Evolutionary conservation across 1,140 invertebrate species (phyloP).

Genomic region (Drosophila prosaltans): DNA sequence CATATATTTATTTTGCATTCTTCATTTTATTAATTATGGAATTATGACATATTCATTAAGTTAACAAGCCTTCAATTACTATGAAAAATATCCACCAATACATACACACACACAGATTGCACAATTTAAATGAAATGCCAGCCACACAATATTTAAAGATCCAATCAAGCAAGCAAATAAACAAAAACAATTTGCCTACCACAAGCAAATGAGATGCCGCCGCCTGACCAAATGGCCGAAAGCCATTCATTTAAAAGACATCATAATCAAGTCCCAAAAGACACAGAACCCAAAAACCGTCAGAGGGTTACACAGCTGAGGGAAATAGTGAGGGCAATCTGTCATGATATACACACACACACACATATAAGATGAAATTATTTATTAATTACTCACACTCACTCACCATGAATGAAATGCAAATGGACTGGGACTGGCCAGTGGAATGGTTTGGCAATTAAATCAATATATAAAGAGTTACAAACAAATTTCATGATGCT

Average conservation of each 20-base stretch:
- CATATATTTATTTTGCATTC: slow-evolving; percentile 7
- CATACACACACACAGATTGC: background rate
- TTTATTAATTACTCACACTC: slow-evolving; percentile 74
- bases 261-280: slow-evolving; percentile 51
- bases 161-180: slow-evolving; percentile 7
- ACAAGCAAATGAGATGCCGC: background rate
- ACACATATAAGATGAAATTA: slow-evolving; percentile 48
- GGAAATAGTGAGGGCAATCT: slow-evolving; percentile 37
- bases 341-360: slow-evolving; percentile 43
- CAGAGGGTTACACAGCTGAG: background rate
- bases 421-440: slow-evolving; percentile 4
- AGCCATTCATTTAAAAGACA: slow-evolving; percentile 59
- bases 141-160: slow-evolving; percentile 12
- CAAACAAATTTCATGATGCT: slow-evolving; percentile 38
- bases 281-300: slow-evolving; percentile 8
- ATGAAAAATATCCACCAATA: background rate
- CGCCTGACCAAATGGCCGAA: slow-evolving; percentile 28
- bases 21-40: slow-evolving; percentile 10
- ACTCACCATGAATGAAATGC: slow-evolving; percentile 21
- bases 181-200: slow-evolving; percentile 15
- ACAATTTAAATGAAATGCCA: slow-evolving; percentile 5
- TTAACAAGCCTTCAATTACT: slow-evolving; percentile 9
- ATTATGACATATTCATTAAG: slow-evolving; percentile 10
- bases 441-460: slow-evolving; percentile 52
- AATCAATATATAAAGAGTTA: slow-evolving; percentile 65